A percentile compares a stretch with the other conserved stretches of the same genome.
These are phyloP conservation scores for Aphelinus atriplicis DNA, from an alignment of 1,140 invertebrate genomes.

Conservation along the genomic window DNA sequence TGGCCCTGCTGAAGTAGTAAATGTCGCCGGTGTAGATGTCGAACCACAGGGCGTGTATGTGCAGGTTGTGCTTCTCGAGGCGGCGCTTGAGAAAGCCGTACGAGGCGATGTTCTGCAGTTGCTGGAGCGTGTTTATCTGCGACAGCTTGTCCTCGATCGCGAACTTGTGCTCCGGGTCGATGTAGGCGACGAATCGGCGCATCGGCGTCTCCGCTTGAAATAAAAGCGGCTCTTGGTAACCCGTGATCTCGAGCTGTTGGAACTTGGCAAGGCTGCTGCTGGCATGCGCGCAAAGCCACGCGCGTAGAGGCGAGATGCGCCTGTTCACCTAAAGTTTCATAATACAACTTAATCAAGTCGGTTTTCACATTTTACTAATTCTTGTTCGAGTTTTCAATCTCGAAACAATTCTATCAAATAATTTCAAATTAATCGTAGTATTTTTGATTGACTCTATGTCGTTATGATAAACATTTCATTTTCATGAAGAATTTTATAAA, in stretches of 20 bases:
- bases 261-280: slow-evolving; percentile 85
- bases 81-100: slow-evolving; percentile 91
- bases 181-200: slow-evolving; percentile 90
- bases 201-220: slow-evolving; percentile 89
- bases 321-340: slow-evolving; percentile 73
- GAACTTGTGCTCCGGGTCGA: slow-evolving; percentile 93
- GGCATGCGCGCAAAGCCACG: slow-evolving; percentile 92
- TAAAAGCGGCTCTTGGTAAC: slow-evolving; percentile 79
- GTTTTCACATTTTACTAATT: no score
- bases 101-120: slow-evolving; percentile 93
- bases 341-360: no score
- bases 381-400: no score
- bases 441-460: no score
- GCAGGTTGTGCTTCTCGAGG: slow-evolving; percentile 82
- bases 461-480: no score
- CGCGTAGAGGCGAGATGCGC: slow-evolving; percentile 85
- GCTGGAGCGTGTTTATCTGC: slow-evolving; percentile 94
- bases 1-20: slow-evolving; percentile 88
- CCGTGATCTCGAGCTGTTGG: slow-evolving; percentile 75
- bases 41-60: slow-evolving; percentile 95
- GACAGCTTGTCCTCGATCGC: slow-evolving; percentile 91
- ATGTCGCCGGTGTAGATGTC: slow-evolving; percentile 97
- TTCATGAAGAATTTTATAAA: no score
- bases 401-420: no score
- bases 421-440: no score